Base-by-base conservation (phyloP, 2,888 invertebrate genomes). In the Eupithecia dodoneata region DNA sequence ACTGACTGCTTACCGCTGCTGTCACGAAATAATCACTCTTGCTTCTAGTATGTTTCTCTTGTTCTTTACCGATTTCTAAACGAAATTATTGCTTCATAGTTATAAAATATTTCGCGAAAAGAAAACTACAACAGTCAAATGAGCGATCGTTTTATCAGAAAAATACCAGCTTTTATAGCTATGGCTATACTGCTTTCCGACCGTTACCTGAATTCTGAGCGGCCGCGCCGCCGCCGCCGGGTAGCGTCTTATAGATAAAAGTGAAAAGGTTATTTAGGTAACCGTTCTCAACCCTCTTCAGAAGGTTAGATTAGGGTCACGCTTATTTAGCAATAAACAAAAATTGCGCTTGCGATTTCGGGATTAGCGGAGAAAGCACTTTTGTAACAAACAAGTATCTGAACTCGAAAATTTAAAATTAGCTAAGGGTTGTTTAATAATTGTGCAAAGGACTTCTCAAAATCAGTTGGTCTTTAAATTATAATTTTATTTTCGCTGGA, bases 291-390 rank as follows among this genome's bases (percentile, higher is more conserved):
- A 79, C 79, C 79, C 79, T 79, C 76, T 79, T 79, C 76, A 79
- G 72, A 72, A 69, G 72, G 72, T 76, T 55, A 76, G 76, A 79
- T 79, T 76, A 76, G 74, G 76, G 76, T 76, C 76, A 74, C 76
- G 79, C 79, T 79, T 79, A 79, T 79, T 79, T 76, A 79, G 79
- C 76, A 79, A 79, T 79, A 76, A 79, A 76, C 70, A 74, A 74
- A 69, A 79, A 73, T 79, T 66, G 71, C 70, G 66, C 74, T 72
- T 59, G 72, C 74, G 42, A 74, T 73, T 76, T 52, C 18, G 65
- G 72, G 72, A 76, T 76, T 66, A 71, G 59, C 55, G 49, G 42
- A 47, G 74, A 74, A n/a, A 74, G 76, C 72, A 59, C 15, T 72
- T 74, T 74, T 72, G 15, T 76, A 47, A 67, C 30, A 52, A 47